Evolutionary conservation across 2,888 invertebrate species (phyloP).

Genomic region (Aleiodes testaceus): DNA sequence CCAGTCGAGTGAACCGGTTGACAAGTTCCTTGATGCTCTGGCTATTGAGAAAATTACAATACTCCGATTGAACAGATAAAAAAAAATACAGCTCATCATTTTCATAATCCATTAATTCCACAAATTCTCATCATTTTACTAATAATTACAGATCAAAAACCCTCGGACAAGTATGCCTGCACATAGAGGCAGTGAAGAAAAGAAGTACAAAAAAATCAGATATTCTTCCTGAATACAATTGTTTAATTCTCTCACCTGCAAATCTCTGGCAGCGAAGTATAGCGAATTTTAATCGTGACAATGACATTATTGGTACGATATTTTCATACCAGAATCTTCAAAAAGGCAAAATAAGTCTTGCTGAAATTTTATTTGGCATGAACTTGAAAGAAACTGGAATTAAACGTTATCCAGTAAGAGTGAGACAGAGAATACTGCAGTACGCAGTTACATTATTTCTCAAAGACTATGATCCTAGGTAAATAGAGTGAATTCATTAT

Average conservation of each 20-base stretch:
- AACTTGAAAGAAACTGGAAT: conserved; percentile 92
- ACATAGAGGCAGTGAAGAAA: conserved; percentile 86
- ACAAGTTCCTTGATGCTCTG: no score
- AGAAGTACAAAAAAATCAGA: conserved; percentile 76
- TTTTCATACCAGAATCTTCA: conserved; percentile 89
- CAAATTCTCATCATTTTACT: neutral
- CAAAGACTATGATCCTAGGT: conserved; percentile 85
- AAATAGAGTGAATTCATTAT: conserved; percentile 49
- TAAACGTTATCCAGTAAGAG: conserved; percentile 89
- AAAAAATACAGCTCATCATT: no score
- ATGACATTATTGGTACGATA: conserved; percentile 86
- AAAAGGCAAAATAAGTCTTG: conserved; percentile 87
- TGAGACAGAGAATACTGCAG: conserved; percentile 88
- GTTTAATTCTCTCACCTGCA: conserved; percentile 92
- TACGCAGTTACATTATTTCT: conserved; percentile 93
- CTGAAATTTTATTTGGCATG: conserved; percentile 95
- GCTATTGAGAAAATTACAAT: no score
- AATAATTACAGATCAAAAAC: conserved; percentile 78
- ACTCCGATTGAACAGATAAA: no score
- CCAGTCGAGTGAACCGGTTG: no score
- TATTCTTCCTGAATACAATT: conserved; percentile 92
- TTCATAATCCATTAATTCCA: neutral
- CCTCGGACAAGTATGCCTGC: conserved; percentile 87
- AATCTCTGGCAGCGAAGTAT: conserved; percentile 93
- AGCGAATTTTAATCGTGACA: conserved; percentile 85